Evolutionary conservation across 2,113 vertebrate species (phyloP), one percentile per base, ranked within the genome.

Genomic region (Macaca mulatta): DNA sequence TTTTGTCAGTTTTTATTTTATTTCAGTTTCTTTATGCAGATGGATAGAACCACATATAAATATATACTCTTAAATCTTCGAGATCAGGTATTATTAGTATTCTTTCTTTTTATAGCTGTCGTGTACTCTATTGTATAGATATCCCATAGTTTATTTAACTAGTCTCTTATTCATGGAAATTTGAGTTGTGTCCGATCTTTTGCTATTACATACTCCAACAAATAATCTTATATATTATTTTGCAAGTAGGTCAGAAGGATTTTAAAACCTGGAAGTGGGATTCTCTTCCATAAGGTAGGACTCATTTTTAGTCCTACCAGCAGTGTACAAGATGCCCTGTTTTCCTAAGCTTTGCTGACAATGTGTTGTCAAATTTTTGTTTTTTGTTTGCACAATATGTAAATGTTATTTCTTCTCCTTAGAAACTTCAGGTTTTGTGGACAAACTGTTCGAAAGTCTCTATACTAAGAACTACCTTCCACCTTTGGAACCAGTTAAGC

Each of bases 391-490:
- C 91, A 0, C 10, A 89, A 90, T 75, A 81, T 4, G 40, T 97
- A 75, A 55, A 83, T 94, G 93, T 89, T 69, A 93, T 97, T 67
- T 97, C 72, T 96, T 90, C 97, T 98, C 97, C 96, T 89, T 98
- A 99, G 99, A 99, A 98, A 99, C 99, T 52, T 99, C 99, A 89
- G 99, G 99, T 92, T 99, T 99, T 99, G 99, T 99, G 90, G 99
- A 99, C 98, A 99, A 99, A 98, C 99, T 99, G 74, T 99, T 99
- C 98, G 99, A 99, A 98, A 99, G 99, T 98, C 98, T 99, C 75
- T 99, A 99, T 91, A 99, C 99, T 67, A 99, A 99, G 98, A 99
- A 99, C 98, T 99, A 99, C 94, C 98, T 99, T 98, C 98, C 98
- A 97, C 98, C 98, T 80, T 99, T 99, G 96, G 99, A 99, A 97